phyloP scores from a whole-genome alignment of 2,888 invertebrate genomes.

The Eueremaeus valkanovi region DNA sequence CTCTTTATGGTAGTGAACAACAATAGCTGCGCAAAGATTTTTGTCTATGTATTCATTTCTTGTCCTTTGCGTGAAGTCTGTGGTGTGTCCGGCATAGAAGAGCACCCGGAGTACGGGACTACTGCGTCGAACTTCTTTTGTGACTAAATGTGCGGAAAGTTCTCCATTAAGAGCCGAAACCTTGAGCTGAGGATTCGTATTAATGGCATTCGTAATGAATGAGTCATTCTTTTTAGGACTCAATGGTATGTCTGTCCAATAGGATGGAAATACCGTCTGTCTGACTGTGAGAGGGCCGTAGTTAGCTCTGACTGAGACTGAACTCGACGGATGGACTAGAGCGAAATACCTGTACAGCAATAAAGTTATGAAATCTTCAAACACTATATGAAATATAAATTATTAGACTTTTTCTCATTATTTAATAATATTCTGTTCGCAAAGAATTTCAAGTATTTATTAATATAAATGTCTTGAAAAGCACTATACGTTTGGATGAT shows the following conservation, averaged over 20 bases:
- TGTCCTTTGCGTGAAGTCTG: constrained; percentile 16
- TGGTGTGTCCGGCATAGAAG: constrained; percentile 76
- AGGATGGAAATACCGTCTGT: constrained; percentile 79
- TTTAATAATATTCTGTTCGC: no score
- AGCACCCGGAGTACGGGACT: constrained; percentile 85
- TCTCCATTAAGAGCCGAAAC: constrained; percentile 59
- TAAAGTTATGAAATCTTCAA: not conserved
- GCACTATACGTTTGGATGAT: no score
- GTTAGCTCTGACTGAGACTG: constrained; percentile 82
- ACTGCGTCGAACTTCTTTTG: constrained; percentile 76
- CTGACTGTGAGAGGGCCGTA: constrained; percentile 94
- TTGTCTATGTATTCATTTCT: constrained; percentile 25
- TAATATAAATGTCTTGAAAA: no score
- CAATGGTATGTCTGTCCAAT: not conserved
- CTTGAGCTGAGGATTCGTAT: not conserved
- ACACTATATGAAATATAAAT: not conserved
- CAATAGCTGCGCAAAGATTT: constrained; percentile 43
- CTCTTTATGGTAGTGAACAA: constrained; percentile 53
- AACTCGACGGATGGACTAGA: constrained; percentile 64
- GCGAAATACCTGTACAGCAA: constrained; percentile 32
- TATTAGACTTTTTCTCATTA: no score
- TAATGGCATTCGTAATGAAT: not conserved
- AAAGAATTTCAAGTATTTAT: no score
- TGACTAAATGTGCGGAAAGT: constrained; percentile 90
- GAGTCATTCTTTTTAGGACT: constrained; percentile 29